Percentiles rank a stretch among this genome's conserved stretches.
Conservation (phyloP, 2,888 invertebrate genomes). For the Oligia fasciuncula region DNA sequence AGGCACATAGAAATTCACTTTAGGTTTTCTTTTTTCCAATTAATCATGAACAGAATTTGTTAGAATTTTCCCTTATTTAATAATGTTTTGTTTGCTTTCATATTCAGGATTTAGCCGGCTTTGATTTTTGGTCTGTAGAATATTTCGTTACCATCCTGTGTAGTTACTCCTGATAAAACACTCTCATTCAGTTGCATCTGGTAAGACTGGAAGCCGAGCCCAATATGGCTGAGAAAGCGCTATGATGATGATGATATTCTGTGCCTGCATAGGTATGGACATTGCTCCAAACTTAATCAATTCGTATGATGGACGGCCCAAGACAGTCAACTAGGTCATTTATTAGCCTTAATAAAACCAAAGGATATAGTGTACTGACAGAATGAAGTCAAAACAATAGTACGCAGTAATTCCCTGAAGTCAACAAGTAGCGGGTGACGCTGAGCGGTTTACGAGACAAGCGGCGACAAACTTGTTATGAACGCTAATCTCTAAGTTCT, state of each 20-base stretch:
- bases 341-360: neutral
- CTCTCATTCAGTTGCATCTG: neutral
- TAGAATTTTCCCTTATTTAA: neutral
- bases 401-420: slow-evolving; percentile 14
- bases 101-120: neutral
- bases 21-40: neutral
- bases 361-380: neutral
- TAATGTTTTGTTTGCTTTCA: neutral
- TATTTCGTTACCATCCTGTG: neutral
- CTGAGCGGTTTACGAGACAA: slow-evolving; percentile 45
- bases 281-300: neutral
- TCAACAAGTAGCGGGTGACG: slow-evolving; percentile 45
- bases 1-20: neutral
- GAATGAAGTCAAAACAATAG: slow-evolving; percentile 22
- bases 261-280: neutral
- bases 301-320: neutral
- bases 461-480: slow-evolving; percentile 50
- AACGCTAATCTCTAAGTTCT: slow-evolving; percentile 38
- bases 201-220: too few species aligned
- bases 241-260: neutral
- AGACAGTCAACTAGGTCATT: neutral
- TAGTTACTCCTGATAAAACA: too few species aligned
- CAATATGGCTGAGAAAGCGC: too few species aligned
- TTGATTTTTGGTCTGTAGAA: neutral
- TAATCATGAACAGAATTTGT: neutral